These are phyloP conservation scores for Drosophila ercepeae DNA, from an alignment of 1,140 invertebrate genomes.

Conservation along the genomic window DNA sequence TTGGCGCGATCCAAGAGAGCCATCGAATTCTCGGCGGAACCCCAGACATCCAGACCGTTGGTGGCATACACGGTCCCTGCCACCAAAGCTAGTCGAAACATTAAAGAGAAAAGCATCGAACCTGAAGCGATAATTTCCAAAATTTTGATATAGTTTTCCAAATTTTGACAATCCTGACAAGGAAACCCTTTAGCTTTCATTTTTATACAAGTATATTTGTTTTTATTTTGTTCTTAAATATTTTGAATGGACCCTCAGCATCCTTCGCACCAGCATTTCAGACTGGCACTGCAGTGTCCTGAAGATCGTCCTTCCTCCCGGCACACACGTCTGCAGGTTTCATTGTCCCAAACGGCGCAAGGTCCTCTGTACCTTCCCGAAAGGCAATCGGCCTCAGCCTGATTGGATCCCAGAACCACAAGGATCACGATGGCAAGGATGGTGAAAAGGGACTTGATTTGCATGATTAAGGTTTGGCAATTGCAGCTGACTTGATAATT, in stretches of 20 bases:
- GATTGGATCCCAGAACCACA: constrained; percentile 4
- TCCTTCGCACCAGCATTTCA: too few relatives aligned
- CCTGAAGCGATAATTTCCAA: neutral
- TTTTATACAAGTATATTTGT: too few relatives aligned
- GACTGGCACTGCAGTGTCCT: too few relatives aligned
- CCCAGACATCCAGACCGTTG: constrained; percentile 27
- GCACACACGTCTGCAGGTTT: constrained; percentile 11
- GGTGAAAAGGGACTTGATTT: constrained; percentile 12
- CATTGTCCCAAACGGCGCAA: constrained; percentile 26
- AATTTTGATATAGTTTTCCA: neutral
- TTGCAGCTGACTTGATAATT: too few relatives aligned
- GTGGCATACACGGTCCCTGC: constrained; percentile 26
- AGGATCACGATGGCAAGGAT: constrained; percentile 24
- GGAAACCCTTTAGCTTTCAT: too few relatives aligned
- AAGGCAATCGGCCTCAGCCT: constrained; percentile 25
- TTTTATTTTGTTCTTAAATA: too few relatives aligned
- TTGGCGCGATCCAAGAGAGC: constrained; percentile 6
- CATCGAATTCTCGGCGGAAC: neutral
- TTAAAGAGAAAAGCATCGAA: constrained; percentile 17
- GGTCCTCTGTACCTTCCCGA: constrained; percentile 16
- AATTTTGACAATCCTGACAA: constrained; percentile 8
- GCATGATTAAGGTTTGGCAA: neutral
- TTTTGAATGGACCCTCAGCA: neutral
- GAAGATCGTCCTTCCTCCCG: constrained; percentile 15
- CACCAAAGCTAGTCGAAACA: constrained; percentile 25